Conservation (phyloP, 2,797 vertebrate genomes). For the Pseudochaenichthys georgianus region DNA sequence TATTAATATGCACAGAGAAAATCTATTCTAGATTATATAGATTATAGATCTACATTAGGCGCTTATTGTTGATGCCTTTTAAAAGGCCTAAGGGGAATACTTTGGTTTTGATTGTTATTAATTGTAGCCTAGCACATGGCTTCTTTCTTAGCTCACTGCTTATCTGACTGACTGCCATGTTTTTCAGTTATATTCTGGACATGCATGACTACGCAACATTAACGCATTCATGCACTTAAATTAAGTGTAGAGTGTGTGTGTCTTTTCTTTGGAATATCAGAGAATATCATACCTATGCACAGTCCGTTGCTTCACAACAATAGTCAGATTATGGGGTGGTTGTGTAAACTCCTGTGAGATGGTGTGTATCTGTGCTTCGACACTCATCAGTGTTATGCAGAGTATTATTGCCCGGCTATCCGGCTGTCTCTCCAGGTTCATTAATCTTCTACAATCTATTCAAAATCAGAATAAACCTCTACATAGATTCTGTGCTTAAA, state of each 20-base stretch:
- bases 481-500: conserved; percentile 50
- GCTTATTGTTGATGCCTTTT: neutral
- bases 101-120: neutral
- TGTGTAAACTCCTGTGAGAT: conserved; percentile 32
- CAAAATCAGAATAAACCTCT: conserved; percentile 47
- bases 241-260: conserved; percentile 10
- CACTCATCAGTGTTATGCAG: conserved; percentile 16
- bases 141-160: conserved; percentile 16
- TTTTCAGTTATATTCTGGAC: conserved; percentile 29
- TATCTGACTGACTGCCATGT: conserved; percentile 18
- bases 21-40: neutral
- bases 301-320: neutral
- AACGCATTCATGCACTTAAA: neutral
- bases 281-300: neutral
- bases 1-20: neutral
- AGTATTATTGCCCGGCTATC: conserved; percentile 8
- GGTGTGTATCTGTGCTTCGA: conserved; percentile 42
- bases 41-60: neutral
- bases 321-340: neutral
- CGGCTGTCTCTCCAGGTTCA: conserved; percentile 21
- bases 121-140: neutral
- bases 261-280: neutral
- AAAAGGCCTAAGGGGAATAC: neutral
- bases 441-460: conserved; percentile 35
- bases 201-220: conserved; percentile 29